Base-by-base conservation (phyloP, 2,797 vertebrate species). In the Channa striata region DNA sequence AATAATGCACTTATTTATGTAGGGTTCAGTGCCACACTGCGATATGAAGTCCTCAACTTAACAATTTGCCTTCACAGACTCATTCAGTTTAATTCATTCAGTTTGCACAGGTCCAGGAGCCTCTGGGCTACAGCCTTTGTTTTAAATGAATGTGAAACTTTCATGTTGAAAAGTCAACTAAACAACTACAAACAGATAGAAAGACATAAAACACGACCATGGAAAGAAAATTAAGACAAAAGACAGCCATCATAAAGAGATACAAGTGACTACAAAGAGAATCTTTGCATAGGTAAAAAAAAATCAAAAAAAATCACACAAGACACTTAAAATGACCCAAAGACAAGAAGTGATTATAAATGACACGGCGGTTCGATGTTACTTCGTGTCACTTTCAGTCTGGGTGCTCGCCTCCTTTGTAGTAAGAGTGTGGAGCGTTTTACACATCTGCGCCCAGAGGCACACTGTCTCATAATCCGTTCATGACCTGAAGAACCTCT, bases 301-400 rank as follows among this genome's bases (percentile, higher is more conserved):
- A n/a, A 44, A 8, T 10, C 43, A n/a, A 8, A 10, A 44, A 17
- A 37, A 7, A 6, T n/a, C n/a, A n/a, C n/a, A n/a, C n/a, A 37
- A 11, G 37, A 40, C 4, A 13, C 2, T 40, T 11, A 36, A 36
- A 36, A 42, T 13, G 1, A 8, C 16, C 40, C 16, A 17, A 17
- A 44, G 16, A 44, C 17, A 8, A 0, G 20, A 7, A 40, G 21
- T 0, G 0, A 14, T 17, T 7, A 40, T 5, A 16, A 52, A 56
- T 56, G 36, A 25, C 20, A 23, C 19, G 23, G 14, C 53, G 20
- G 30, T 34, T 34, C 20, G 4, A 34, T 14, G n/a, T 34, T 7
- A 30, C 36, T 51, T 25, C 19, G 42, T 48, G 19, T 53, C 49
- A 46, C 36, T 59, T 43, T 20, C 65, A 23, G 8, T 39, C n/a